Evolutionary conservation across 2,113 vertebrate species (phyloP).

Genomic region (Natator depressus): DNA sequence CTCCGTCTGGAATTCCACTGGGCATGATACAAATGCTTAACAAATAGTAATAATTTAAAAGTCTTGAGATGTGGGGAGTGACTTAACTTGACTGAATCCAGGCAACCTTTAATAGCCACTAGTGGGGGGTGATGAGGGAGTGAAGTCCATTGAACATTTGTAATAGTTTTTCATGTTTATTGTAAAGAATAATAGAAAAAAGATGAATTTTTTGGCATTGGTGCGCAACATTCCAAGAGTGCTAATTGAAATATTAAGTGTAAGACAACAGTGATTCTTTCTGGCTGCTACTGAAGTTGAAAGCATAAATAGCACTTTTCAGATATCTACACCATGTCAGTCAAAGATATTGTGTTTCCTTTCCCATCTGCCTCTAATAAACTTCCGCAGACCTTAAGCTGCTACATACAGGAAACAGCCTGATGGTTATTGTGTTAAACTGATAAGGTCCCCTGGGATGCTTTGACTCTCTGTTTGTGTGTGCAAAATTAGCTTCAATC

Average conservation of each 20-base stretch:
- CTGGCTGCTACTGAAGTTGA: slow-evolving; percentile 57
- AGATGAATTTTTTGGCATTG: background rate
- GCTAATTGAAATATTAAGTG: slow-evolving; percentile 55
- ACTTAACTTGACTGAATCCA: slow-evolving; percentile 26
- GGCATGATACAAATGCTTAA: slow-evolving; percentile 53
- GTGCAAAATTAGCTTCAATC: slow-evolving; percentile 65
- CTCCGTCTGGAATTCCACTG: slow-evolving; percentile 60
- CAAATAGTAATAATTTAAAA: slow-evolving; percentile 56
- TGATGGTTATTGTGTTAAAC: slow-evolving; percentile 74
- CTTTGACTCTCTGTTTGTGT: slow-evolving; percentile 57
- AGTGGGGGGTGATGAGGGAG: background rate
- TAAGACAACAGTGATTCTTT: slow-evolving; percentile 53
- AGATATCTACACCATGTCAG: slow-evolving; percentile 68
- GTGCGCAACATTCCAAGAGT: background rate
- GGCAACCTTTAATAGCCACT: background rate
- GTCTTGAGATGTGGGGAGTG: background rate
- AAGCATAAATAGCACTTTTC: slow-evolving; percentile 69
- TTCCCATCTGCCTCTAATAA: slow-evolving; percentile 72
- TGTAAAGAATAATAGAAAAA: slow-evolving; percentile 25
- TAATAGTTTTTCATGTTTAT: background rate
- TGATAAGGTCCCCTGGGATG: slow-evolving; percentile 67
- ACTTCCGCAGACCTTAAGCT: slow-evolving; percentile 71
- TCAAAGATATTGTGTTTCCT: slow-evolving; percentile 73
- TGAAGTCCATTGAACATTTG: background rate
- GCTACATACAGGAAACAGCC: slow-evolving; percentile 70